These are phyloP conservation scores for Caenorhabditis brenneri DNA, from an alignment of 1,140 invertebrate genomes.

Conservation along the genomic window DNA sequence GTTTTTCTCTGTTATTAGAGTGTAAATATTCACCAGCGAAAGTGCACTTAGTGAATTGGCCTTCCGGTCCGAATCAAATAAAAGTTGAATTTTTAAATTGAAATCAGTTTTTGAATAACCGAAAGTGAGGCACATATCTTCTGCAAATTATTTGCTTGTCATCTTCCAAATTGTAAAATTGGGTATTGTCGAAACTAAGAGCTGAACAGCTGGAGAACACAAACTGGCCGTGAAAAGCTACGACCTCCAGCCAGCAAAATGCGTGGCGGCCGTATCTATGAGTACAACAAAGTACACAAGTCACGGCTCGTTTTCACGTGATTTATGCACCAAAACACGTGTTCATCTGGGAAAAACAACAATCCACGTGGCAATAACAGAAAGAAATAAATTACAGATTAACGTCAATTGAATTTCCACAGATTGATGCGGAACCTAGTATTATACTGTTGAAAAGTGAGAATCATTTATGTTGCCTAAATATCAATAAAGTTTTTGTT, in stretches of 20 bases:
- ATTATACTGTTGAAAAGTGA: background rate
- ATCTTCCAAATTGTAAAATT: too few species aligned
- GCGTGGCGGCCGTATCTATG: constrained; percentile 17
- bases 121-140: background rate
- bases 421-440: background rate
- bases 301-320: constrained; percentile 27
- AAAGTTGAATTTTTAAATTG: background rate
- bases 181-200: too few species aligned
- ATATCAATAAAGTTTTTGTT: background rate
- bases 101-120: background rate
- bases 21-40: constrained; percentile 25
- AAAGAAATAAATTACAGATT: background rate
- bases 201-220: too few species aligned
- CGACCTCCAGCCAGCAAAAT: background rate
- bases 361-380: background rate
- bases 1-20: constrained; percentile 13
- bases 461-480: background rate
- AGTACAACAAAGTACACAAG: constrained; percentile 26
- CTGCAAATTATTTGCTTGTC: background rate
- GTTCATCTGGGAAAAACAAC: background rate
- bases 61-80: background rate
- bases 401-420: background rate
- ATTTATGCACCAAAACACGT: constrained; percentile 19
- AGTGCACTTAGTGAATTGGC: constrained; percentile 35
- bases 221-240: background rate